phyloP scores from a whole-genome alignment of 2,113 vertebrate species.

The Hypomesus transpacificus region DNA sequence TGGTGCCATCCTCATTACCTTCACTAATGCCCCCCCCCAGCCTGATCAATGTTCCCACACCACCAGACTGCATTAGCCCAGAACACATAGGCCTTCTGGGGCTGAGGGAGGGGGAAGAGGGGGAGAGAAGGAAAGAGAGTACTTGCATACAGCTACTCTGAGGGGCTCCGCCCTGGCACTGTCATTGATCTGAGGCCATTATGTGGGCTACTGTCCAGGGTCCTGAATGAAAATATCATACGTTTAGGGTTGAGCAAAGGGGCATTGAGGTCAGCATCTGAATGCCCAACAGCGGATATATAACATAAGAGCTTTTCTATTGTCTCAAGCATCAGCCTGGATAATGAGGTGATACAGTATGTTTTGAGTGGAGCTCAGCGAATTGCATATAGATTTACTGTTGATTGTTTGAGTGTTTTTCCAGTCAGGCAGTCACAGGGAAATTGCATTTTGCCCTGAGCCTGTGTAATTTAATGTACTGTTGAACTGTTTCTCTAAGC shows the following conservation, averaged over 20 bases:
- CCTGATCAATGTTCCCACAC: constrained; percentile 10
- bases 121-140: background rate
- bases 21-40: background rate
- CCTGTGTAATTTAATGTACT: too few relatives aligned
- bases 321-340: background rate
- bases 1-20: constrained; percentile 2
- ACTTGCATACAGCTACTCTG: background rate
- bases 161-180: background rate
- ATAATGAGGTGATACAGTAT: background rate
- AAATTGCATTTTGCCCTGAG: too few relatives aligned
- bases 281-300: background rate
- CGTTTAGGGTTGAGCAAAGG: background rate
- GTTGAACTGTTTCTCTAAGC: too few relatives aligned
- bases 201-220: background rate
- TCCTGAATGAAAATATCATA: constrained; percentile 1
- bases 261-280: background rate
- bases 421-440: too few relatives aligned
- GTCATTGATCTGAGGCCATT: constrained; percentile 16
- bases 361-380: too few relatives aligned
- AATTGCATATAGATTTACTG: too few relatives aligned
- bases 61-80: constrained; percentile 9
- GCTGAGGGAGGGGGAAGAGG: background rate
- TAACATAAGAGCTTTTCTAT: background rate
- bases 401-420: too few relatives aligned
- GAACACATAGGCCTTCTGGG: constrained; percentile 7